Conservation (phyloP, 2,113 vertebrate genomes). For the Uria lomvia region DNA sequence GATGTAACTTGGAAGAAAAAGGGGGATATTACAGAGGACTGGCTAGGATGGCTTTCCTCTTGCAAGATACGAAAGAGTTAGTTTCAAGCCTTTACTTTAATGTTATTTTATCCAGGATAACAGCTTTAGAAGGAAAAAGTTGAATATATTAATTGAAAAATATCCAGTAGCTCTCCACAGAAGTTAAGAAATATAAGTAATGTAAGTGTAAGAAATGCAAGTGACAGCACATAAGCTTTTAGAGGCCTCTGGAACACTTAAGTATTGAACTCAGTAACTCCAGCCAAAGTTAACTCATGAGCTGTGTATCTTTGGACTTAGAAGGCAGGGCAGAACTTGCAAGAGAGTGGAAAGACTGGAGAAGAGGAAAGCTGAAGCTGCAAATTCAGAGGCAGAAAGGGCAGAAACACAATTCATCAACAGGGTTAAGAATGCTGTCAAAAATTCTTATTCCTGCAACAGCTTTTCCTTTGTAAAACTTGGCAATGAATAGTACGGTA, state of each 20-base stretch:
- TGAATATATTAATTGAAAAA: not conserved
- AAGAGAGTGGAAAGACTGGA: not conserved
- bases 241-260: not conserved
- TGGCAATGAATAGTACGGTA: not conserved
- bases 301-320: not conserved
- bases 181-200: not conserved
- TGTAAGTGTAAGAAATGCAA: not conserved
- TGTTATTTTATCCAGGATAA: not conserved
- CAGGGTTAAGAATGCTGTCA: not conserved
- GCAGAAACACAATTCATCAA: not conserved
- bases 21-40: not conserved
- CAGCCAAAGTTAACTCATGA: not conserved
- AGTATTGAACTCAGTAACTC: not conserved
- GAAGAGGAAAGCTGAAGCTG: not conserved
- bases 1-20: not conserved
- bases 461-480: not conserved
- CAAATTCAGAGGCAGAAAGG: not conserved
- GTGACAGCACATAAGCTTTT: not conserved
- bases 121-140: not conserved
- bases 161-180: not conserved
- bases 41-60: not conserved
- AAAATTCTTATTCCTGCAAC: not conserved
- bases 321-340: not conserved
- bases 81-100: not conserved
- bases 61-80: not conserved